phyloP scores from a whole-genome alignment of 2,888 invertebrate species.

The Coleophora deauratella region DNA sequence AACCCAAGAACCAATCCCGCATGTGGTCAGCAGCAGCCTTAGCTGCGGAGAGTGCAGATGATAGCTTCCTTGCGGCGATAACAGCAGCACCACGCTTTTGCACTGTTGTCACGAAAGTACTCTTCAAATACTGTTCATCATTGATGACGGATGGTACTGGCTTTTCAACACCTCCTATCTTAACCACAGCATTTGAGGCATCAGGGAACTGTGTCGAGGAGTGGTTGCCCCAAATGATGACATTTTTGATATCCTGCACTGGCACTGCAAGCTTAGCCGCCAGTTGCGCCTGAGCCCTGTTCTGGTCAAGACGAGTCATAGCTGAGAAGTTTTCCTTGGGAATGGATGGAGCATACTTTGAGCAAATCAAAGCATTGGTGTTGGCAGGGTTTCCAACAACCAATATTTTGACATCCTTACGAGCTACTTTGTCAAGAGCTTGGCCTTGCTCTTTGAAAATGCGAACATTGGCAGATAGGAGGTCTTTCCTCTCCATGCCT shows the following conservation, averaged over 20 bases:
- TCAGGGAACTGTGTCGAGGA: conserved; percentile 99
- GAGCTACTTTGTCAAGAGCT: conserved; percentile 91
- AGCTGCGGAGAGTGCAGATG: conserved; percentile 98
- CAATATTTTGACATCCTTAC: conserved; percentile 93
- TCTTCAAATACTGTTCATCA: conserved; percentile 87
- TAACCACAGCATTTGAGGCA: conserved; percentile 81
- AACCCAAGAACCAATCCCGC: conserved; percentile 96
- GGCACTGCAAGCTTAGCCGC: conserved; percentile 80
- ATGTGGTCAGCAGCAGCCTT: conserved; percentile 99
- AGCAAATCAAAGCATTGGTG: conserved; percentile 97
- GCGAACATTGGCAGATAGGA: conserved; percentile 96
- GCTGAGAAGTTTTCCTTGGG: conserved; percentile 97
- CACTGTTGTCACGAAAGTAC: conserved; percentile 90
- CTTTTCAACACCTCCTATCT: conserved; percentile 67
- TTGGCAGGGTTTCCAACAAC: conserved; percentile 99
- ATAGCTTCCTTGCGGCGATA: conserved; percentile 97
- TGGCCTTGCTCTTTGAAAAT: conserved; percentile 98
- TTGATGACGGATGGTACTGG: conserved; percentile 82
- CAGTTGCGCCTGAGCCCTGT: conserved; percentile 93
- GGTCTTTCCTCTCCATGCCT: conserved; percentile 99
- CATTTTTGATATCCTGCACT: conserved; percentile 87
- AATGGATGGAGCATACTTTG: conserved; percentile 96
- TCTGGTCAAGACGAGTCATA: conserved; percentile 98
- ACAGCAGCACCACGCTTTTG: conserved; percentile 98
- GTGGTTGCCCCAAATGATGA: conserved; percentile 99